A percentile compares a stretch with the other conserved stretches of the same genome.
phyloP scores from a whole-genome alignment of 2,888 invertebrate genomes.

The Hydraecia micacea region DNA sequence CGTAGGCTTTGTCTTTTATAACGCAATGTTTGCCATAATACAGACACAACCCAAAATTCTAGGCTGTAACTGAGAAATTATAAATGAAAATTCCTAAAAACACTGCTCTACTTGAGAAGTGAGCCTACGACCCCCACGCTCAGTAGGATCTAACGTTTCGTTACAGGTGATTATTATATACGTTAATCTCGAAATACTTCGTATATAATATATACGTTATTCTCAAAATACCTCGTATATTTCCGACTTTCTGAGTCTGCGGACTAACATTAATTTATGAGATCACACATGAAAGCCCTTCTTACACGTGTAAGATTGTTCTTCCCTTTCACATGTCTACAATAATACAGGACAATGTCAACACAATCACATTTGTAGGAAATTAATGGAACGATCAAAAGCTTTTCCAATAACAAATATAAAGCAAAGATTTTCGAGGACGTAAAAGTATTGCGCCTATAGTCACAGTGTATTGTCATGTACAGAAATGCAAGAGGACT shows the following conservation, averaged over 20 bases:
- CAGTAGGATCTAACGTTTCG: neutral
- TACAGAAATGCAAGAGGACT: neutral
- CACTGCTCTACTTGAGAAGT: no score
- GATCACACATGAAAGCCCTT: neutral
- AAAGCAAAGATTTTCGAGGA: conserved; percentile 5
- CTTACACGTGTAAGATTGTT: conserved; percentile 1
- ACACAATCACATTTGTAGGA: conserved; percentile 9
- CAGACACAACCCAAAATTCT: neutral
- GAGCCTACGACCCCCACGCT: neutral
- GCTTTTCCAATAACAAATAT: conserved; percentile 38
- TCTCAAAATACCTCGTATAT: neutral
- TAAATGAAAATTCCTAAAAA: neutral
- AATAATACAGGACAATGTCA: conserved; percentile 23
- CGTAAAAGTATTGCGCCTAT: conserved; percentile 2
- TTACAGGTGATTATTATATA: neutral
- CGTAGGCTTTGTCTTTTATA: neutral
- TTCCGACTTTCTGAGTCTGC: neutral
- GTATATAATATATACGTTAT: neutral
- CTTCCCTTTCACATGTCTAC: neutral
- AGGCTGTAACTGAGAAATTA: neutral
- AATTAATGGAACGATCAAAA: conserved; percentile 26
- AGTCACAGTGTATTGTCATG: neutral
- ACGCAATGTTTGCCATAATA: neutral
- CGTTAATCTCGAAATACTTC: no score
- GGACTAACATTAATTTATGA: conserved; percentile 11